These are phyloP conservation scores for Chloroclystis v-ata DNA, from an alignment of 2,888 invertebrate genomes.

Conservation along the genomic window DNA sequence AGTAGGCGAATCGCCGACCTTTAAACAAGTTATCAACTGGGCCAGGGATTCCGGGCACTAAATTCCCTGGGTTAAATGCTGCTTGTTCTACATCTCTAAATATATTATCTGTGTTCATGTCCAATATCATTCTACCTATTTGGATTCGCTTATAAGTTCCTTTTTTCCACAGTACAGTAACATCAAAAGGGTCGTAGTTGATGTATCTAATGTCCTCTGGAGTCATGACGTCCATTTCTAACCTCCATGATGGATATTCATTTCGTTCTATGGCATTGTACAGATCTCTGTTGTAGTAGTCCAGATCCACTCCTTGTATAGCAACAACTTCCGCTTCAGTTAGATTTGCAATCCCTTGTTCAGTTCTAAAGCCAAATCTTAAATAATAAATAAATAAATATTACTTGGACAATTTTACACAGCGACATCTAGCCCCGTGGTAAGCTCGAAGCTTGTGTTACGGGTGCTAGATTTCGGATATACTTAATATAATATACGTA, in stretches of 20 bases:
- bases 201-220: slow-evolving; percentile 38
- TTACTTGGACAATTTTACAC: too few relatives aligned
- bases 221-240: slow-evolving; percentile 55
- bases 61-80: slow-evolving; percentile 57
- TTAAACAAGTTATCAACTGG: slow-evolving; percentile 73
- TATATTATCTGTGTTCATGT: slow-evolving; percentile 56
- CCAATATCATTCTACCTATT: slow-evolving; percentile 48
- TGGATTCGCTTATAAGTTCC: slow-evolving; percentile 49
- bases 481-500: too few relatives aligned
- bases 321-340: slow-evolving; percentile 78
- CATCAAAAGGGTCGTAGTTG: slow-evolving; percentile 58
- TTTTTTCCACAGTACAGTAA: slow-evolving; percentile 53
- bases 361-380: slow-evolving; percentile 92
- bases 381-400: too few relatives aligned
- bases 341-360: slow-evolving; percentile 89
- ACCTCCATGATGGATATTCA: slow-evolving; percentile 47
- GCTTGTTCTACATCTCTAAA: slow-evolving; percentile 72
- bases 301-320: slow-evolving; percentile 84
- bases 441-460: too few relatives aligned
- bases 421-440: too few relatives aligned
- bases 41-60: slow-evolving; percentile 67
- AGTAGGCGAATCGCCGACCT: slow-evolving; percentile 68
- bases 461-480: too few relatives aligned
- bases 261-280: slow-evolving; percentile 57
- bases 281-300: slow-evolving; percentile 88